Percentiles rank a stretch among this genome's conserved stretches.
Conservation (phyloP, 2,113 vertebrate genomes). For the Danio rerio region DNA sequence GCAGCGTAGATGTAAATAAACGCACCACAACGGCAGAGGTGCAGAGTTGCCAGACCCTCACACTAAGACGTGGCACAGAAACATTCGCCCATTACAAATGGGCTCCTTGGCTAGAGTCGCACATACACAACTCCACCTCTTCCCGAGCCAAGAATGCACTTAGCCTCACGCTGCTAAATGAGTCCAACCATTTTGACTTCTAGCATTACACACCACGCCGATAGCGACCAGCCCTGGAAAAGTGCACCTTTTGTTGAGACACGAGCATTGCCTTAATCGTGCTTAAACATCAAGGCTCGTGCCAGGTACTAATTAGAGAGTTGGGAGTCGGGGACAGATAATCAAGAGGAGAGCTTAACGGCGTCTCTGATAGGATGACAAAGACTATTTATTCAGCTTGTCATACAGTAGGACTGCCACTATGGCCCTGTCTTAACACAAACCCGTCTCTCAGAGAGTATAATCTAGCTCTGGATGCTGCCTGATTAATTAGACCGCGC, state of each 20-base stretch:
- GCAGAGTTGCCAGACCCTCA: slow-evolving; percentile 84
- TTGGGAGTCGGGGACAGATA: slow-evolving; percentile 68
- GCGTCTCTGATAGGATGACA: slow-evolving; percentile 32
- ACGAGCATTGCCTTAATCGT: slow-evolving; percentile 67
- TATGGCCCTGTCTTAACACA: slow-evolving; percentile 19
- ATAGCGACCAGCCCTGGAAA: slow-evolving; percentile 74
- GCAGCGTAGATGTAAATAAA: slow-evolving; percentile 29
- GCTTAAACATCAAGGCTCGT: slow-evolving; percentile 69
- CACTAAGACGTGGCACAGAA: slow-evolving; percentile 79
- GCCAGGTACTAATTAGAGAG: slow-evolving; percentile 73
- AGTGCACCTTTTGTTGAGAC: slow-evolving; percentile 72
- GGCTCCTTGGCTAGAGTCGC: slow-evolving; percentile 89
- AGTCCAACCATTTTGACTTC: slow-evolving; percentile 88
- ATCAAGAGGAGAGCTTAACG: slow-evolving; percentile 51
- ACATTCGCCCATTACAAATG: slow-evolving; percentile 89
- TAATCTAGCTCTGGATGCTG: slow-evolving; percentile 47
- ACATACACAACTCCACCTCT: slow-evolving; percentile 76
- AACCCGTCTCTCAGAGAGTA: slow-evolving; percentile 46
- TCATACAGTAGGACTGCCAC: slow-evolving; percentile 1
- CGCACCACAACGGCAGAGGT: slow-evolving; percentile 73
- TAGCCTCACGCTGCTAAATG: slow-evolving; percentile 89
- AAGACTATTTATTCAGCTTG: slow-evolving; percentile 40
- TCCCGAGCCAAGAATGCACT: slow-evolving; percentile 96
- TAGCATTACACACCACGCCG: slow-evolving; percentile 80
- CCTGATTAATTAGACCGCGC: slow-evolving; percentile 51